A percentile compares a stretch with the other conserved stretches of the same genome.
phyloP scores from a whole-genome alignment of 2,113 vertebrate species.

The Pica pica region DNA sequence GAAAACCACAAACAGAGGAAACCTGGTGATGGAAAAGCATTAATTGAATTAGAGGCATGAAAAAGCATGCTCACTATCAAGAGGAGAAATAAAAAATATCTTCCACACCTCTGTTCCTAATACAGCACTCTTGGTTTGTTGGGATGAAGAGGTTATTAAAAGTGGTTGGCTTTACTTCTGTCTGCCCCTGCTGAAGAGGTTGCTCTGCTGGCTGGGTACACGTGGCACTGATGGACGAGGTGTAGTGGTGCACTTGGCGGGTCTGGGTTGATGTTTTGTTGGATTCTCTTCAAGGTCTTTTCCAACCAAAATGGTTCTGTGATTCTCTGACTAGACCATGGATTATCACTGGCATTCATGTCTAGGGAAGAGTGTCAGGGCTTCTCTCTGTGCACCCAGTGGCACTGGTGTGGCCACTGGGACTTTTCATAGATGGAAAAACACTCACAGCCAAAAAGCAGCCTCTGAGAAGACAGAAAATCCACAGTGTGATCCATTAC shows the following conservation, averaged over 20 bases:
- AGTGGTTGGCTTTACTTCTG: neutral
- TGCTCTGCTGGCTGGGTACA: neutral
- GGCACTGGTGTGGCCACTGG: neutral
- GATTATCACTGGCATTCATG: neutral
- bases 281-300: neutral
- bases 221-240: neutral
- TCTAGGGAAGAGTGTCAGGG: rapidly evolving
- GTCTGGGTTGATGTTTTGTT: neutral
- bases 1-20: neutral
- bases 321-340: neutral
- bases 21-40: neutral
- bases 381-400: neutral
- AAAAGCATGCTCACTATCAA: neutral
- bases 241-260: neutral
- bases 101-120: neutral
- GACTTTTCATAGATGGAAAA: neutral
- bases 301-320: neutral
- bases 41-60: slow-evolving; percentile 18
- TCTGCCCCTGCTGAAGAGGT: neutral
- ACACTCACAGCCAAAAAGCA: neutral
- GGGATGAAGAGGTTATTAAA: neutral
- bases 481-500: neutral
- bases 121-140: neutral
- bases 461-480: neutral
- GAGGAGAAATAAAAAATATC: neutral